Evolutionary conservation across 1,140 invertebrate genomes (phyloP), one percentile per base, ranked within the genome.

Genomic region (Gryllus bimaculatus): DNA sequence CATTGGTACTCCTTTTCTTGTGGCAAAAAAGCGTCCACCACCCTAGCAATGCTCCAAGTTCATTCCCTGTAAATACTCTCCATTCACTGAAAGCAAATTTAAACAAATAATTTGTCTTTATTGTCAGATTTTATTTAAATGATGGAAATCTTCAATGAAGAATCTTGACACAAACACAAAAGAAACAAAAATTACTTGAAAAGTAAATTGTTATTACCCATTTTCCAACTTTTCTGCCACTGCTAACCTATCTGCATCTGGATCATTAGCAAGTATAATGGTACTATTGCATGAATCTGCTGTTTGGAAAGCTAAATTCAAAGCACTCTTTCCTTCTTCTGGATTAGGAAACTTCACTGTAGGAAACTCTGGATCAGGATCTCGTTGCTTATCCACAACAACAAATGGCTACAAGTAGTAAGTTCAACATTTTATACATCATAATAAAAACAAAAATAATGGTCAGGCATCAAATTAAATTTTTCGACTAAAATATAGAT

Each of bases 261-360:
- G 98, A 88, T 99, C 98, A 88, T 99, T 99, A 0, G 97, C 98
- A 21, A 99, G 85, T 82, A 99, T 96, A 2, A 99, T 86, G 3
- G 88, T 87, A 73, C 91, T 92, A 3, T 88, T 87, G 81, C 90
- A 89, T 74, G 87, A 82, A 84, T 96, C 90, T 0, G 98, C 98
- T 15, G 94, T 92, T 85, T 92, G 88, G 82, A 98, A 92, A 26
- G 97, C 92, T 21, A 98, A 87, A 84, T 94, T 89, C 78, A 99
- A 85, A 76, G 96, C 94, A 83, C 93, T 93, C 84, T 95, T 93
- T 10, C 95, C 94, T 87, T 99, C 98, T 86, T 99, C 98, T 3
- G 98, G 98, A 88, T 99, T 99, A 0, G 98, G 98, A 88, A 97
- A 99, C 83, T 91, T 92, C 0, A 99, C 97, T 0, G 97, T 99